A percentile compares a stretch with the other conserved stretches of the same genome.
phyloP scores from a whole-genome alignment of 2,888 invertebrate genomes.

The Philopedon plagiatum region DNA sequence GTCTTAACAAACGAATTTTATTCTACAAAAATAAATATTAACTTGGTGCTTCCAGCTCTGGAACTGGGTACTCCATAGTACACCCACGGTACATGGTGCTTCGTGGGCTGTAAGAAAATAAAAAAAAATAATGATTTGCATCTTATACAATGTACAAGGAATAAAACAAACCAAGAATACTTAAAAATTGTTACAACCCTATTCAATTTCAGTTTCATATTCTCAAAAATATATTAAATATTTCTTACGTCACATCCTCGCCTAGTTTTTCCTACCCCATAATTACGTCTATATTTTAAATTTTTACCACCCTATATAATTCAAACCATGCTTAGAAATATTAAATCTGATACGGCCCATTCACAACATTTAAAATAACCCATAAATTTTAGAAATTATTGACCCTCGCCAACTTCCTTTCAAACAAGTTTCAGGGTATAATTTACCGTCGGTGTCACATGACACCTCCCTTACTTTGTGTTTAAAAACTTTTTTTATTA shows the following conservation, averaged over 20 bases:
- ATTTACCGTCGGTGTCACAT: slow-evolving; percentile 40
- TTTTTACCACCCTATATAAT: not conserved
- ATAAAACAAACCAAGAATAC: no score
- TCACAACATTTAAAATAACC: slow-evolving; percentile 33
- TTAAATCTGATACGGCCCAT: slow-evolving; percentile 25
- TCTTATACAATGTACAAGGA: no score
- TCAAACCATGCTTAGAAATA: slow-evolving; percentile 1
- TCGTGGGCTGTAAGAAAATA: no score
- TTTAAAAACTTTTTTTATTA: slow-evolving; percentile 23
- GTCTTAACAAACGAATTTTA: no score
- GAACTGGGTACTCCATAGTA: no score
- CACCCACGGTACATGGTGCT: no score
- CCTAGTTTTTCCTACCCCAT: not conserved
- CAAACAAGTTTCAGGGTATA: slow-evolving; percentile 39
- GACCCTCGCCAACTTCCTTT: slow-evolving; percentile 39
- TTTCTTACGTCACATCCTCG: not conserved
- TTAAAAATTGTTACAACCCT: no score
- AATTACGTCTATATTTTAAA: not conserved
- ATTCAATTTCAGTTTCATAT: no score
- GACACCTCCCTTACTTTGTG: slow-evolving; percentile 24
- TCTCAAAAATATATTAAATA: no score
- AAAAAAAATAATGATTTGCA: no score
- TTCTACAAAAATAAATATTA: no score
- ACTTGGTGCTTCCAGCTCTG: no score
- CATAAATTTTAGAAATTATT: slow-evolving; percentile 41